Percentiles rank a stretch among this genome's conserved stretches.
phyloP scores from a whole-genome alignment of 2,113 vertebrate species.

The Spizaetus ornatus region DNA sequence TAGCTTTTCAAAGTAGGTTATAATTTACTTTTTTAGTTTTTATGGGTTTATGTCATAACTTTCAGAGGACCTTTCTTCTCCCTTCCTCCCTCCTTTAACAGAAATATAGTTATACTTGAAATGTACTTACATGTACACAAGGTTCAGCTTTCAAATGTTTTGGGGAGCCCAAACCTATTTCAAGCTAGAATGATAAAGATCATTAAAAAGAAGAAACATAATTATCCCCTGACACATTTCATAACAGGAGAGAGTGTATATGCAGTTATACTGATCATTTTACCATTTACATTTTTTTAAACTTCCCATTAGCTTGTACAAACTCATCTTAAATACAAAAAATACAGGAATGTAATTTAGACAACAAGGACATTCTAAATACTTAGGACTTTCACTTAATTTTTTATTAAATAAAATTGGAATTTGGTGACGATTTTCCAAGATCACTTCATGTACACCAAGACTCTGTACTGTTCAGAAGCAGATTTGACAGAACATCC shows the following conservation, averaged over 20 bases:
- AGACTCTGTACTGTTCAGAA: background rate
- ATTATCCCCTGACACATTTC: background rate
- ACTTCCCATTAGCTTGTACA: background rate
- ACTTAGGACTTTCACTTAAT: background rate
- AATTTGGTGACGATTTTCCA: background rate
- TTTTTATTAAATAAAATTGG: background rate
- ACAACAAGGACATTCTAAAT: background rate
- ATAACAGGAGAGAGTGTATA: background rate
- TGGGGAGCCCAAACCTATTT: background rate
- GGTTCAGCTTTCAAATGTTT: background rate
- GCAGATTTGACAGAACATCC: background rate
- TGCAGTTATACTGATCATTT: background rate
- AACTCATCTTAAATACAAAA: background rate
- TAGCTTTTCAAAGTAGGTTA: background rate
- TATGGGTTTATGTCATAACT: background rate
- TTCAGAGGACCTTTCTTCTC: background rate
- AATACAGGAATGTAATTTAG: background rate
- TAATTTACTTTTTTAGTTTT: background rate
- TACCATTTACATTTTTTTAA: background rate
- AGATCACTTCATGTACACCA: background rate
- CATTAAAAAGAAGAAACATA: background rate
- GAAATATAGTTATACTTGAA: background rate
- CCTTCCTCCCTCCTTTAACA: background rate
- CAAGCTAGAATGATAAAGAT: background rate
- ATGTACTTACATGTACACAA: background rate